These are phyloP conservation scores for Hydropsyche betteni DNA, from an alignment of 2,888 invertebrate genomes.

Conservation along the genomic window DNA sequence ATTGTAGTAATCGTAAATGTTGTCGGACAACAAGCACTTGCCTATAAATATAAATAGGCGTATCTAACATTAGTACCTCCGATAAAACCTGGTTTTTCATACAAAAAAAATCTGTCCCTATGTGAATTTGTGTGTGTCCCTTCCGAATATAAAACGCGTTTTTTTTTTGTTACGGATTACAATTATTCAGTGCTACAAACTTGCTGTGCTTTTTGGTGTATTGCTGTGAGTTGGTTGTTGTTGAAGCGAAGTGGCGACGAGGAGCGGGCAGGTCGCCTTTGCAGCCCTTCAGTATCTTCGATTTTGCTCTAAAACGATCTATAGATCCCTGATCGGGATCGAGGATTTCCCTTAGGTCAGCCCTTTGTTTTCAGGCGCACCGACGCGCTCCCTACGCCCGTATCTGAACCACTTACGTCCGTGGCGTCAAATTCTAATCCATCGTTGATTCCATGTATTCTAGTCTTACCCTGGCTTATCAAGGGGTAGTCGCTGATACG, in stretches of 20 bases:
- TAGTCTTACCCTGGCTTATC: constrained; percentile 94
- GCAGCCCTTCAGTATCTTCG: constrained; percentile 13
- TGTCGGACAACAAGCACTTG: constrained; percentile 80
- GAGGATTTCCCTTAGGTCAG: background rate
- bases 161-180: background rate
- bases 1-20: constrained; percentile 93
- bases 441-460: constrained; percentile 96
- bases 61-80: constrained; percentile 28
- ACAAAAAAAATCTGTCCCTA: background rate
- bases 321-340: background rate
- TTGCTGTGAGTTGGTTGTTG: constrained; percentile 18
- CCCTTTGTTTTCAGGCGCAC: constrained; percentile 19
- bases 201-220: constrained; percentile 18
- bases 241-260: constrained; percentile 37
- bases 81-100: constrained; percentile 36
- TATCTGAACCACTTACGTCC: constrained; percentile 76
- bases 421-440: constrained; percentile 86
- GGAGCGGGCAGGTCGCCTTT: constrained; percentile 51
- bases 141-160: background rate
- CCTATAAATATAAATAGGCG: constrained; percentile 67
- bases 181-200: constrained; percentile 29
- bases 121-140: background rate
- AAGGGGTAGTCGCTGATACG: constrained; percentile 88
- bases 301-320: constrained; percentile 7
- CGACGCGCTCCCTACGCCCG: constrained; percentile 38